Evolutionary conservation across 2,888 invertebrate species (phyloP), one percentile per base, ranked within the genome.

Genomic region (Congeria kusceri): DNA sequence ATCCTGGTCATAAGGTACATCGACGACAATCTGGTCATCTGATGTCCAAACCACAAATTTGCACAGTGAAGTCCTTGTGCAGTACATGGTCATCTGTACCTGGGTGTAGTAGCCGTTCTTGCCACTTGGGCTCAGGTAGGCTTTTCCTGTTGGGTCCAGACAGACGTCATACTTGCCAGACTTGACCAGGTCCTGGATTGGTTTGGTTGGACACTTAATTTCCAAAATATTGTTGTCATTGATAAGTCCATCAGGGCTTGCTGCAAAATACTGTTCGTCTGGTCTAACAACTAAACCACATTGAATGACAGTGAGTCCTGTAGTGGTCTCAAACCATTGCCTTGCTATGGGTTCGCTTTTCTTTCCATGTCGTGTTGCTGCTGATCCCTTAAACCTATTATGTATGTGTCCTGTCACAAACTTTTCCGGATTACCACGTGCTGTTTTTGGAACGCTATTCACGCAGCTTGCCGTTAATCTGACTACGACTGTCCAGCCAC

Each of bases 211-310:
- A n/a, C n/a, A n/a, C n/a, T n/a, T n/a, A n/a, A n/a, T n/a, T n/a
- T n/a, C n/a, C n/a, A n/a, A n/a, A n/a, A n/a, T n/a, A n/a, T n/a
- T n/a, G n/a, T n/a, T n/a, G n/a, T n/a, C n/a, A n/a, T n/a, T n/a
- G n/a, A 69, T 44, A 7, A 76, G 13, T 3, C 69, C 76, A 61
- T 76, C 69, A 20, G 76, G 75, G 58, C 75, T 68, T 1, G 76
- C 69, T 9, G 76, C 75, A 5, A 76, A 20, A 44, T 69, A 76
- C 20, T 27, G 64, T 29, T 76, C 69, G 15, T 59, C 53, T 1
- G 5, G 0, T 13, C 28, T 49, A 3, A 76, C 53, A 25, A 69
- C 59, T 18, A 69, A 23, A 18, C 68, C 75, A 25, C 32, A 49
- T 27, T 63, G 20, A 0, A 4, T 18, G 1, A 76, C 69, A 11